phyloP scores from a whole-genome alignment of 2,113 vertebrate genomes.

The Brienomyrus longianalis region DNA sequence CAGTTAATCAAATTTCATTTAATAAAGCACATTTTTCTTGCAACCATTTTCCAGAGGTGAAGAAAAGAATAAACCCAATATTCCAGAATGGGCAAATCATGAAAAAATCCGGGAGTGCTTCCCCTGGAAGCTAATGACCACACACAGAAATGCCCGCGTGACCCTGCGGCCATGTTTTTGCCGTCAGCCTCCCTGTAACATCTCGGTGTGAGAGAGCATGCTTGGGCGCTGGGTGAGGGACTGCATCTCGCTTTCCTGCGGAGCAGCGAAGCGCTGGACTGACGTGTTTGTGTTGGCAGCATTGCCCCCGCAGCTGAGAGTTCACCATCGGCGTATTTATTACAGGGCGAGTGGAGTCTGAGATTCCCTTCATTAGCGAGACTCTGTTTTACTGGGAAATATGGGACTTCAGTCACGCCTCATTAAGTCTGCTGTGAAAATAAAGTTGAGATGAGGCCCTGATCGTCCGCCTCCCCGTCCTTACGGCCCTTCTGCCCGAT shows the following conservation, averaged over 20 bases:
- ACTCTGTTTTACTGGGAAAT: conserved; percentile 1
- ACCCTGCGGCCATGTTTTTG: not conserved
- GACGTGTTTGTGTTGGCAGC: conserved; percentile 6
- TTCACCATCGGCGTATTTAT: conserved; percentile 4
- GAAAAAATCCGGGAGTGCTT: not conserved
- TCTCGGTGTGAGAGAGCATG: not conserved
- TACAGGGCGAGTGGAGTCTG: not conserved
- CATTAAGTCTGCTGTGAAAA: conserved; percentile 12
- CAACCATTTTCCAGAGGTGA: not conserved
- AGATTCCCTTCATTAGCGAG: conserved; percentile 8
- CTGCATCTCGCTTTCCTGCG: not conserved
- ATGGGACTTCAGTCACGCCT: conserved; percentile 9
- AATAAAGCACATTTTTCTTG: not conserved
- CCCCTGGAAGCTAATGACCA: not conserved
- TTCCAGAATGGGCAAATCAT: not conserved
- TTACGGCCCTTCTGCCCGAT: not conserved
- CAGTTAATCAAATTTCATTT: not conserved
- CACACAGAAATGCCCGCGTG: not conserved
- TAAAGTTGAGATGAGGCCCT: not conserved
- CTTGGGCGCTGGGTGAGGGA: conserved; percentile 2
- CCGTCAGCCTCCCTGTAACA: not conserved
- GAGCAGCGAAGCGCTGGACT: not conserved
- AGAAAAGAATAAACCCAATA: not conserved
- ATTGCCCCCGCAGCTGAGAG: not conserved
- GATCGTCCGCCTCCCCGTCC: not conserved